These are phyloP conservation scores for Babyrousa celebensis DNA, from an alignment of 2,797 vertebrate species.

Conservation along the genomic window DNA sequence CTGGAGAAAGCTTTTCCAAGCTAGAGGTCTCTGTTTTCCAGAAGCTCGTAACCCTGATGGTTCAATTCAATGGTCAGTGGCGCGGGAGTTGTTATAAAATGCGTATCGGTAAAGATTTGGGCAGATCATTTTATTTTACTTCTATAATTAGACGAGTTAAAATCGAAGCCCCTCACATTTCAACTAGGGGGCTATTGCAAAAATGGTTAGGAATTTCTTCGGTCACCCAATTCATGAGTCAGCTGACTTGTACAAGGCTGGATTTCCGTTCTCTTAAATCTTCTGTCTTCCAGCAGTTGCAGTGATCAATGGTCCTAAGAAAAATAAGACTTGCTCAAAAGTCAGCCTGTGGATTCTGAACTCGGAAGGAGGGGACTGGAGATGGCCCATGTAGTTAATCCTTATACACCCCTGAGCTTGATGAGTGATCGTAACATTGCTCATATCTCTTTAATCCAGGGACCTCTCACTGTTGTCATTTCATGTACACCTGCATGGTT, in stretches of 20 bases:
- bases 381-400: neutral
- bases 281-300: neutral
- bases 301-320: neutral
- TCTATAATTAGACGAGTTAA: slow-evolving; percentile 81
- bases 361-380: neutral
- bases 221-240: neutral
- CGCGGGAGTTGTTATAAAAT: slow-evolving; percentile 88
- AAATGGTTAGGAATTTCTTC: neutral
- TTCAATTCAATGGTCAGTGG: slow-evolving; percentile 87
- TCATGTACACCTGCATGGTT: neutral
- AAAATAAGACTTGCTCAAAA: slow-evolving; percentile 39
- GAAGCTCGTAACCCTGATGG: slow-evolving; percentile 86
- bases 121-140: slow-evolving; percentile 88
- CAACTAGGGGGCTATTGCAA: neutral
- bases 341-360: neutral
- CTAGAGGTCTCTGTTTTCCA: slow-evolving; percentile 89
- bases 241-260: neutral
- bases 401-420: neutral
- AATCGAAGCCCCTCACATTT: slow-evolving; percentile 6
- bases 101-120: slow-evolving; percentile 89
- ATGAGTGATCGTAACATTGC: slow-evolving; percentile 1
- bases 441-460: slow-evolving; percentile 32
- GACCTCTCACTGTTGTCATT: neutral
- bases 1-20: slow-evolving; percentile 89
- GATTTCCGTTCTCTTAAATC: neutral